Percentiles rank a stretch among this genome's conserved stretches.
Evolutionary conservation across 2,113 vertebrate genomes (phyloP).

Genomic region (Xiphophorus couchianus): DNA sequence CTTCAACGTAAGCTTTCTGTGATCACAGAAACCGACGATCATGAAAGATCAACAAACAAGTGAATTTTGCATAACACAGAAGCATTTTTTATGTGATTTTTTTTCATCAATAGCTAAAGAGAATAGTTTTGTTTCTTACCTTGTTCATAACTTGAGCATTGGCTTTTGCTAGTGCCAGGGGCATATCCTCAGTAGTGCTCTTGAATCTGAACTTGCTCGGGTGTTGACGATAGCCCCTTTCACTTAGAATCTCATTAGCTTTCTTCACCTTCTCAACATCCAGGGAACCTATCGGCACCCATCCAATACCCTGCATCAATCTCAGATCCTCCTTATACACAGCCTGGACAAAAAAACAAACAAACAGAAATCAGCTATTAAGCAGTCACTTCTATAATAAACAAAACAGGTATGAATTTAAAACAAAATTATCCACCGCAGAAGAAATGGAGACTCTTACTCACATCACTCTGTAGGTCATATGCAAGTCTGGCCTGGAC

Average conservation of each 20-base stretch:
- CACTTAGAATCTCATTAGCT: slow-evolving; percentile 80
- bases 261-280: slow-evolving; percentile 84
- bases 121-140: slow-evolving; percentile 62
- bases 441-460: slow-evolving; percentile 6
- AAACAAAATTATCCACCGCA: background rate
- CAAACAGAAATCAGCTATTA: slow-evolving; percentile 3
- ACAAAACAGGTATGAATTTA: background rate
- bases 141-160: slow-evolving; percentile 85
- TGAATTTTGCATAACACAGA: no score
- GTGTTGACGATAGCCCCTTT: slow-evolving; percentile 82
- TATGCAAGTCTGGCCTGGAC: slow-evolving; percentile 81
- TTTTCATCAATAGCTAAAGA: background rate
- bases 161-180: slow-evolving; percentile 82
- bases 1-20: slow-evolving; percentile 80
- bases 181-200: slow-evolving; percentile 80
- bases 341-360: slow-evolving; percentile 66
- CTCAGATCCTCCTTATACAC: slow-evolving; percentile 84
- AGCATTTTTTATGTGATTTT: background rate
- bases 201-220: slow-evolving; percentile 83
- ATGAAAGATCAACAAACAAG: background rate
- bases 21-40: background rate
- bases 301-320: slow-evolving; percentile 81
- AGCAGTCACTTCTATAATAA: background rate
- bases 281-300: slow-evolving; percentile 86
- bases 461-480: slow-evolving; percentile 87